Evolutionary conservation across 2,888 invertebrate species (phyloP).

Genomic region (Tachina grossa): DNA sequence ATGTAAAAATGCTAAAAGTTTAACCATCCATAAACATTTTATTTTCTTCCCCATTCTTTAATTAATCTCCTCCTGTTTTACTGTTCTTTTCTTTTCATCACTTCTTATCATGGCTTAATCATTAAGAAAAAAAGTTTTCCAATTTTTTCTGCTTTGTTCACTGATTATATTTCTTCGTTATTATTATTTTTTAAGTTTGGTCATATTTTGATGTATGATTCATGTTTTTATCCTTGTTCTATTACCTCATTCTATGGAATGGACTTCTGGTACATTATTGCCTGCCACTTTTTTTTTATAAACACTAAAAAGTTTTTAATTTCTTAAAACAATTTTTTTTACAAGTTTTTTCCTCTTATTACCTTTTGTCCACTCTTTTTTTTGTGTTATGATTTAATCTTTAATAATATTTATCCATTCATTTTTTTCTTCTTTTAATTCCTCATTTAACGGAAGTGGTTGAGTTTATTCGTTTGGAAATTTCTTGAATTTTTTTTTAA

Average conservation of each 20-base stretch:
- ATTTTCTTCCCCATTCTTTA: slow-evolving; percentile 12
- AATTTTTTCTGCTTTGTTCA: slow-evolving; percentile 49
- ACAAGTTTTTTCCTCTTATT: slow-evolving; percentile 15
- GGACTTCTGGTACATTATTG: slow-evolving; percentile 25
- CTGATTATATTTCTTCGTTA: slow-evolving; percentile 41
- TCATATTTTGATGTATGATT: slow-evolving; percentile 69
- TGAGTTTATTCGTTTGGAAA: slow-evolving; percentile 72
- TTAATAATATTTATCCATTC: slow-evolving; percentile 61
- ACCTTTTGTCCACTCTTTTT: slow-evolving; percentile 60
- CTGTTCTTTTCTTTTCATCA: not conserved
- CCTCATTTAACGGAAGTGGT: slow-evolving; percentile 70
- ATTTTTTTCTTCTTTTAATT: slow-evolving; percentile 36
- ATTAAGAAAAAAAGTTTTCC: slow-evolving; percentile 58
- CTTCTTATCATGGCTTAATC: slow-evolving; percentile 60
- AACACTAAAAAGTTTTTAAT: slow-evolving; percentile 67
- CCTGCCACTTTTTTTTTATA: slow-evolving; percentile 9
- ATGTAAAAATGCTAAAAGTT: slow-evolving; percentile 60
- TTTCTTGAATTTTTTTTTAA: not conserved
- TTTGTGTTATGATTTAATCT: slow-evolving; percentile 54
- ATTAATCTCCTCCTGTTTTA: slow-evolving; percentile 26
- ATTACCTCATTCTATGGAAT: slow-evolving; percentile 45
- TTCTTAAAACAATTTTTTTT: slow-evolving; percentile 48
- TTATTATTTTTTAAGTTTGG: slow-evolving; percentile 47
- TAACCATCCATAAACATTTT: slow-evolving; percentile 66
- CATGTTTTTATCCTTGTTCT: slow-evolving; percentile 63